Conservation (phyloP, 1,140 invertebrate species). For the Mylabris phalerata region DNA sequence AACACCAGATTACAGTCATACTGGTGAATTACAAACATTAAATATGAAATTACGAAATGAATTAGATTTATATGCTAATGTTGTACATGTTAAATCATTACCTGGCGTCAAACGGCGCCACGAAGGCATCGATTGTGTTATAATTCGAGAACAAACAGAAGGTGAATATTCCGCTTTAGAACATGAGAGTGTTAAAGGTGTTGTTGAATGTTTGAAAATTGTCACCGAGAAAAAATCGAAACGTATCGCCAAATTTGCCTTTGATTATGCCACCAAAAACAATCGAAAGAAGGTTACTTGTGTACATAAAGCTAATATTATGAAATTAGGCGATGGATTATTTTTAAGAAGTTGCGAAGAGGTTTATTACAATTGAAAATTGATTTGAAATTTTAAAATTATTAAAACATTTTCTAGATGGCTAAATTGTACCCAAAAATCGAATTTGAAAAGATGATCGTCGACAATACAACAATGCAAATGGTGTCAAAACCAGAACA, state of each 20-base stretch:
- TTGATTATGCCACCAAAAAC: conserved; percentile 96
- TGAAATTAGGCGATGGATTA: conserved; percentile 88
- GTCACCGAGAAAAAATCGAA: conserved; percentile 87
- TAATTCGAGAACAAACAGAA: conserved; percentile 97
- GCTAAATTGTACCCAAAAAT: conserved; percentile 76
- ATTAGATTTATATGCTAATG: conserved; percentile 95
- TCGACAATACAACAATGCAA: conserved; percentile 81
- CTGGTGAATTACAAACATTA: conserved; percentile 85
- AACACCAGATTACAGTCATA: conserved; percentile 82
- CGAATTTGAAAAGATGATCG: conserved; percentile 75
- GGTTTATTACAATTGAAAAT: conserved; percentile 38
- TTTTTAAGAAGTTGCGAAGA: conserved; percentile 66
- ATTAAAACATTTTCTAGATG: conserved; percentile 24
- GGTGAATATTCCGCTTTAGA: conserved; percentile 97
- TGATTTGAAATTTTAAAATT: neutral
- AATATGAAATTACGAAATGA: conserved; percentile 93
- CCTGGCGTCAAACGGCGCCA: conserved; percentile 90
- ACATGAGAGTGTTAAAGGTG: conserved; percentile 83
- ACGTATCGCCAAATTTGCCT: conserved; percentile 98
- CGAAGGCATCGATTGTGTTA: conserved; percentile 88
- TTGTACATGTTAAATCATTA: conserved; percentile 91
- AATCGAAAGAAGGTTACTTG: conserved; percentile 91
- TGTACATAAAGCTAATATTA: conserved; percentile 99
- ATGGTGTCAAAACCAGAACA: conserved; percentile 70
- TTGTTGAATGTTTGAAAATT: conserved; percentile 97